A percentile compares a stretch with the other conserved stretches of the same genome.
These are phyloP conservation scores for Empidonax alnorum DNA, from an alignment of 2,113 vertebrate genomes.

Conservation along the genomic window DNA sequence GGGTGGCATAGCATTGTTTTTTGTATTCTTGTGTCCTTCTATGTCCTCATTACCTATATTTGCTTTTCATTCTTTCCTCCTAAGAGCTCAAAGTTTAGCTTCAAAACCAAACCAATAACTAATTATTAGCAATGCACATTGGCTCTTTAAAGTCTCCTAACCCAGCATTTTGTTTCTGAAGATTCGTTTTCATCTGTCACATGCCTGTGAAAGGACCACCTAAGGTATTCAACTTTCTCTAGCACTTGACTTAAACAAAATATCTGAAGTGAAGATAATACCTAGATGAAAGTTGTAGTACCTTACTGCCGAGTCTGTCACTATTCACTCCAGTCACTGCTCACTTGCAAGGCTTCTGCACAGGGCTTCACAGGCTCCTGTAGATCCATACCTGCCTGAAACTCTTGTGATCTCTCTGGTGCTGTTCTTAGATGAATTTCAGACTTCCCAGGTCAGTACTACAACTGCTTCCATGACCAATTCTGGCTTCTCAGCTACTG, in stretches of 20 bases:
- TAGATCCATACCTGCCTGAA: neutral
- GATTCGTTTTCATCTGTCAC: neutral
- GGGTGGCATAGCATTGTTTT: neutral
- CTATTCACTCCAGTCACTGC: neutral
- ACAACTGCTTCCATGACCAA: neutral
- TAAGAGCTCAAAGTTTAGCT: neutral
- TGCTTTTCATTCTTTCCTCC: neutral
- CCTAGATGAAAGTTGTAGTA: neutral
- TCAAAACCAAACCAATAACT: neutral
- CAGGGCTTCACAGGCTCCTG: accelerated
- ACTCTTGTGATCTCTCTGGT: neutral
- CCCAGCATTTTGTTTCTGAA: neutral
- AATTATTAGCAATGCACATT: neutral
- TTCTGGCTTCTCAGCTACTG: neutral
- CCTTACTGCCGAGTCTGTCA: neutral
- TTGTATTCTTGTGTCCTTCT: neutral
- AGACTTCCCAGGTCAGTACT: neutral
- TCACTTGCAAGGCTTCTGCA: neutral
- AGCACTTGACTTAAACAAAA: neutral
- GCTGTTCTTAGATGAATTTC: neutral
- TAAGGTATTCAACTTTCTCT: neutral
- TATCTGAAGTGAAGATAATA: neutral
- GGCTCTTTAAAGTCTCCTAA: neutral
- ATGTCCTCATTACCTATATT: neutral
- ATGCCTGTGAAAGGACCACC: neutral